Conservation (phyloP, 2,113 vertebrate genomes). For the Zosterops lateralis region DNA sequence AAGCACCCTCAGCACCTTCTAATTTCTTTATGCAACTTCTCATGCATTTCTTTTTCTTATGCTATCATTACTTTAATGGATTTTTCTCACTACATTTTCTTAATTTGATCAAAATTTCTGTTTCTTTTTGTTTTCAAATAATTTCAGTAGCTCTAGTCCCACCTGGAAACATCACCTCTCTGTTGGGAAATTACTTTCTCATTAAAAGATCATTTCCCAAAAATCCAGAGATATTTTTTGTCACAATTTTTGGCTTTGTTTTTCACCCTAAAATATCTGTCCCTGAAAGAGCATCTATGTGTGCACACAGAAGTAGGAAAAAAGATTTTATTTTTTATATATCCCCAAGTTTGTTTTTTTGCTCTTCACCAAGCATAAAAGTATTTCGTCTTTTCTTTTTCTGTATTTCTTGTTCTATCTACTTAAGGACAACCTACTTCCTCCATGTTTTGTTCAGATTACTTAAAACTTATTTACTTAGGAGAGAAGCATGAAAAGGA, state of each 20-base stretch:
- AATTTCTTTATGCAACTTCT: neutral
- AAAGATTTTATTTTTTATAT: neutral
- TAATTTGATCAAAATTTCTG: neutral
- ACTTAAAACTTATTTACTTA: neutral
- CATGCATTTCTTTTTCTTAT: neutral
- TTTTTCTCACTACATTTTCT: neutral
- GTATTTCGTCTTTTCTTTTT: neutral
- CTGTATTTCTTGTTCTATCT: neutral
- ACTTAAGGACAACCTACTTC: neutral
- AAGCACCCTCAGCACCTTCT: neutral
- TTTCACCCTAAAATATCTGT: neutral
- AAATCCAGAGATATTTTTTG: neutral
- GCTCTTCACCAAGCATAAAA: neutral
- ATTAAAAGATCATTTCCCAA: neutral
- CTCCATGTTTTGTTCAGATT: neutral
- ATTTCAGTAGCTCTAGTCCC: neutral
- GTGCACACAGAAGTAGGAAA: neutral
- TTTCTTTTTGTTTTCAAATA: neutral
- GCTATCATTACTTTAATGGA: neutral
- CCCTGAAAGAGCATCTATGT: neutral
- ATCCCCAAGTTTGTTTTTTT: neutral
- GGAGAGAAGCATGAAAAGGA: neutral
- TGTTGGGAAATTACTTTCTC: neutral
- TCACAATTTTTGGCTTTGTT: neutral
- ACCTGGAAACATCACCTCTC: neutral